These are phyloP conservation scores for Orthonychiurus folsomi DNA, from an alignment of 2,888 invertebrate species.

Conservation along the genomic window DNA sequence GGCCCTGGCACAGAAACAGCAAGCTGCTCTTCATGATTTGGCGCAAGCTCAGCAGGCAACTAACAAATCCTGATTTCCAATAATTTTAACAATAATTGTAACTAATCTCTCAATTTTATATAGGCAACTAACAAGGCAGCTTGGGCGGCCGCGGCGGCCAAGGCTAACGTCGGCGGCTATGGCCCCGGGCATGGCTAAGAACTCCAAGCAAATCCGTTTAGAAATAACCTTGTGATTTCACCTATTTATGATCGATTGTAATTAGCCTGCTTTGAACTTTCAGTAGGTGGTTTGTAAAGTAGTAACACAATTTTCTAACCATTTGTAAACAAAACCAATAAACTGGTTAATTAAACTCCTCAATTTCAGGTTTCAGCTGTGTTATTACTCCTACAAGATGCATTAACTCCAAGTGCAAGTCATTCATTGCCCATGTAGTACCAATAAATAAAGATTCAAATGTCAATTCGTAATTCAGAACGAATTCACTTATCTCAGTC, in stretches of 20 bases:
- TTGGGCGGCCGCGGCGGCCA: constrained; percentile 21
- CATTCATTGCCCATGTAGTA: no score
- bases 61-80: no score
- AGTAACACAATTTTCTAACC: no score
- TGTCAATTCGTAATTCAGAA: no score
- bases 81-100: neutral
- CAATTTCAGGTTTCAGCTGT: neutral
- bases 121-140: constrained; percentile 22
- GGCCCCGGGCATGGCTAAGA: constrained; percentile 6
- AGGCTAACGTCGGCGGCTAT: constrained; percentile 18
- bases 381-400: no score
- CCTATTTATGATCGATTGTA: neutral
- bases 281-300: no score
- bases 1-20: constrained; percentile 20
- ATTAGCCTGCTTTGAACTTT: no score
- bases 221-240: neutral
- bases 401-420: no score
- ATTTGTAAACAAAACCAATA: no score
- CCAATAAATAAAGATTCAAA: no score
- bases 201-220: neutral
- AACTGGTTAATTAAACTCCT: no score
- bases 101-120: neutral
- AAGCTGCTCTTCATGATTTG: constrained; percentile 21
- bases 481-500: no score
- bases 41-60: constrained; percentile 20